These are phyloP conservation scores for Tarsius wallacei DNA, from an alignment of 2,797 vertebrate species.

Conservation along the genomic window DNA sequence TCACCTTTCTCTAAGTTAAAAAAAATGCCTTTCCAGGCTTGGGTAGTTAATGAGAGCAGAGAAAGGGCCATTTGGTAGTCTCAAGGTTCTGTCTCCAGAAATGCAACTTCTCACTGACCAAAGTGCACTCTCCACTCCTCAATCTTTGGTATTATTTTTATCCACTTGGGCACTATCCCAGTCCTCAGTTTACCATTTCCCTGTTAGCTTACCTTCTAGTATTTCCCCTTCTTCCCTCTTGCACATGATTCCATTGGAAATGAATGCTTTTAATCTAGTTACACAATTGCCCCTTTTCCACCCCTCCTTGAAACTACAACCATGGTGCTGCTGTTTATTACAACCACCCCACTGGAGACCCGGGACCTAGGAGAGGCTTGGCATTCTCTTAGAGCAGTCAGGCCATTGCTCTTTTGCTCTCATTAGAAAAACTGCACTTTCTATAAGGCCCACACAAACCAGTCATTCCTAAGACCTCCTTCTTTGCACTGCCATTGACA, in stretches of 20 bases:
- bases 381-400: background rate
- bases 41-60: constrained; percentile 15
- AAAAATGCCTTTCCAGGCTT: constrained; percentile 25
- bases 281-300: background rate
- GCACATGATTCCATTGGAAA: background rate
- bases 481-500: background rate
- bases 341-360: background rate
- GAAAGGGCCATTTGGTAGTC: background rate
- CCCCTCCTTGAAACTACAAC: background rate
- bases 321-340: background rate
- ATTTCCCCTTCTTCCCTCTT: background rate
- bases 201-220: background rate
- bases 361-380: background rate
- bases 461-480: background rate
- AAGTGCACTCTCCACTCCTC: background rate
- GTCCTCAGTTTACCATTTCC: background rate
- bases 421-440: constrained; percentile 1
- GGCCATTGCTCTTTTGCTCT: background rate
- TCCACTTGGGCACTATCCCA: background rate
- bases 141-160: constrained; percentile 25
- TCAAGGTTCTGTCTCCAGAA: background rate
- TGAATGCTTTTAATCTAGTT: background rate
- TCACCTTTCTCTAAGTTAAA: background rate
- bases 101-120: background rate
- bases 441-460: background rate